Evolutionary conservation across 2,797 vertebrate genomes (phyloP), one percentile per base, ranked within the genome.

Genomic region (Pelochelys cantorii): DNA sequence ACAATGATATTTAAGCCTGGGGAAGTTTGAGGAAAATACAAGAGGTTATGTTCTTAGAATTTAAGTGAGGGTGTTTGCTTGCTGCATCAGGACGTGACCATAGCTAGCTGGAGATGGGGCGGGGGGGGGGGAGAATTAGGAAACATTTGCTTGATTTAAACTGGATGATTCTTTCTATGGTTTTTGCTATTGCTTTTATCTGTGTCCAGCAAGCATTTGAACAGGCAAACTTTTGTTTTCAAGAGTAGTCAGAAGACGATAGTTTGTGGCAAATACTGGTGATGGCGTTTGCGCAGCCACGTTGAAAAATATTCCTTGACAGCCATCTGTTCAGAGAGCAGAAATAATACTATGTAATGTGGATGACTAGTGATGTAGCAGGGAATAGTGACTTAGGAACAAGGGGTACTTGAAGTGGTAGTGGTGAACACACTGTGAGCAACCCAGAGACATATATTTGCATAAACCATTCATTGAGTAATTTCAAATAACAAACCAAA

Each of bases 1-100:
- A 82, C 52, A 82, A 92, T 84, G 6, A 11, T 88, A 87, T 13
- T 79, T n/a, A 91, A 85, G 48, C 54, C 42, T 57, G 86, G 17
- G 42, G 79, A 89, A 86, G 0, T 93, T 80, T 92, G 52, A 23
- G 56, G 79, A 92, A 83, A 23, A 54, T 57, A 42, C 93, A 84
- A 68, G 42, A 15, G 10, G 1, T 56, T 10, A 59, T 17, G 37
- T 42, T n/a, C 3, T 12, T 2, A 0, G 4, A 1, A 0, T 93
- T 88, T 75, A 14, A 55, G 2, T 56, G 57, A 17, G 23, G 59
- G 1, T 20, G 52, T 25, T 22, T 9, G 1, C 5, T 84, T 85
- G 29, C 42, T 52, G 79, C 57, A 89, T 87, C 54, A 71, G 37
- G 22, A 22, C 86, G 22, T 74, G 34, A 88, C 77, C 1, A 1